Percentiles rank a stretch among this genome's conserved stretches.
phyloP scores from a whole-genome alignment of 2,888 invertebrate genomes.

The Heterodera filipjevi region DNA sequence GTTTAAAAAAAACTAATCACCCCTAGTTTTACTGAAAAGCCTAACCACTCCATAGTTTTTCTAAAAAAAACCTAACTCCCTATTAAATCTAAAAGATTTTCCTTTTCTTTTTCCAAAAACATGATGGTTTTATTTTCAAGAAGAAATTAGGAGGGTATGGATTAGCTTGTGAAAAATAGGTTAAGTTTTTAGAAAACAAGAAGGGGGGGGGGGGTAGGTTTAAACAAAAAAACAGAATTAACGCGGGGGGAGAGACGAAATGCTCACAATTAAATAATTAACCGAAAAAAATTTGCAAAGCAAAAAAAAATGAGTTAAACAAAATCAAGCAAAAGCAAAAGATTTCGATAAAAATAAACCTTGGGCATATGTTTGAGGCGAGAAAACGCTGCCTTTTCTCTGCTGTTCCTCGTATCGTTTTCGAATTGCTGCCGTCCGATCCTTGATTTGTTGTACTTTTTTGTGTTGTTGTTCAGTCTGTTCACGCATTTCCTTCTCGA shows the following conservation, averaged over 20 bases:
- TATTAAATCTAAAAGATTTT: too few relatives aligned
- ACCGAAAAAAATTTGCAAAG: slow-evolving; percentile 13
- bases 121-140: too few relatives aligned
- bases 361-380: slow-evolving; percentile 61
- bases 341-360: slow-evolving; percentile 32
- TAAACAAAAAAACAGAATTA: too few relatives aligned
- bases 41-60: too few relatives aligned
- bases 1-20: not conserved
- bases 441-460: slow-evolving; percentile 87
- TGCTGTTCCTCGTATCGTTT: slow-evolving; percentile 56
- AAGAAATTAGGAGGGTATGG: too few relatives aligned
- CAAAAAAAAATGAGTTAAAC: slow-evolving; percentile 17
- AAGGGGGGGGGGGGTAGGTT: too few relatives aligned
- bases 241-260: too few relatives aligned
- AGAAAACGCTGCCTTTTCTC: slow-evolving; percentile 41
- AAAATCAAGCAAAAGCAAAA: slow-evolving; percentile 16
- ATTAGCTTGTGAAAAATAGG: too few relatives aligned
- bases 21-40: too few relatives aligned
- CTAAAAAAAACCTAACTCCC: too few relatives aligned
- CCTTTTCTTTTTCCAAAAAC: too few relatives aligned
- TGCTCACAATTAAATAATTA: not conserved
- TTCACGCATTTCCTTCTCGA: slow-evolving; percentile 83
- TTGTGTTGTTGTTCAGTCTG: slow-evolving; percentile 84
- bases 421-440: slow-evolving; percentile 88
- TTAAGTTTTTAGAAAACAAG: too few relatives aligned